These are phyloP conservation scores for Drosophila arizonae DNA, from an alignment of 1,140 invertebrate species.

Conservation along the genomic window DNA sequence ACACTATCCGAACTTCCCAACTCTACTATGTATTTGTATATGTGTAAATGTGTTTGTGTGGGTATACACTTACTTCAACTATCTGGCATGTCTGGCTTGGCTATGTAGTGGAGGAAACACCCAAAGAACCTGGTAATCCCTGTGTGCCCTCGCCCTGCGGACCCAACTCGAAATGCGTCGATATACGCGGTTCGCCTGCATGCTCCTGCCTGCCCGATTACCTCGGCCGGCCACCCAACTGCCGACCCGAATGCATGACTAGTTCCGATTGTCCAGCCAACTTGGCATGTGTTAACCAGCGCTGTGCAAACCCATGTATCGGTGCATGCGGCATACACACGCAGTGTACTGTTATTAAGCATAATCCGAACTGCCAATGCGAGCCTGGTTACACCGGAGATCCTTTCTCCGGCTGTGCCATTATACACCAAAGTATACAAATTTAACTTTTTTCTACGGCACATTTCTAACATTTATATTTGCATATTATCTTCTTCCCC, in stretches of 20 bases:
- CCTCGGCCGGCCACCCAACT: constrained; percentile 90
- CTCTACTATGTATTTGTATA: constrained; percentile 51
- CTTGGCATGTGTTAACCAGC: constrained; percentile 90
- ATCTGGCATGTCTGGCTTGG: constrained; percentile 54
- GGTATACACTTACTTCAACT: constrained; percentile 54
- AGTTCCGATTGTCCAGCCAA: constrained; percentile 89
- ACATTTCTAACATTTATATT: constrained; percentile 22
- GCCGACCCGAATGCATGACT: constrained; percentile 90
- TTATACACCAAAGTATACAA: constrained; percentile 80
- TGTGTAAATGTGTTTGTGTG: constrained; percentile 57
- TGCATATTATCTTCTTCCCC: neutral
- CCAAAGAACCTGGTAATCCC: constrained; percentile 75
- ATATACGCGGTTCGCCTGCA: constrained; percentile 87
- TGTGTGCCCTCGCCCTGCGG: constrained; percentile 91
- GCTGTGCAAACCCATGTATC: constrained; percentile 91
- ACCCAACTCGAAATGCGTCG: constrained; percentile 89
- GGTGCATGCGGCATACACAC: constrained; percentile 90
- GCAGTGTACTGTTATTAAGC: constrained; percentile 90
- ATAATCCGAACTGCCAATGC: constrained; percentile 89
- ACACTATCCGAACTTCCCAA: constrained; percentile 53
- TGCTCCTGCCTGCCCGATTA: constrained; percentile 90
- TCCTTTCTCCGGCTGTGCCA: constrained; percentile 86
- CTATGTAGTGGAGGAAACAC: constrained; percentile 65
- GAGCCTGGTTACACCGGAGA: constrained; percentile 90
- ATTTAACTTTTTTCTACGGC: neutral